Percentiles rank a stretch among this genome's conserved stretches.
Conservation (phyloP, 2,888 invertebrate species). For the Drosophila kambysellisi region DNA sequence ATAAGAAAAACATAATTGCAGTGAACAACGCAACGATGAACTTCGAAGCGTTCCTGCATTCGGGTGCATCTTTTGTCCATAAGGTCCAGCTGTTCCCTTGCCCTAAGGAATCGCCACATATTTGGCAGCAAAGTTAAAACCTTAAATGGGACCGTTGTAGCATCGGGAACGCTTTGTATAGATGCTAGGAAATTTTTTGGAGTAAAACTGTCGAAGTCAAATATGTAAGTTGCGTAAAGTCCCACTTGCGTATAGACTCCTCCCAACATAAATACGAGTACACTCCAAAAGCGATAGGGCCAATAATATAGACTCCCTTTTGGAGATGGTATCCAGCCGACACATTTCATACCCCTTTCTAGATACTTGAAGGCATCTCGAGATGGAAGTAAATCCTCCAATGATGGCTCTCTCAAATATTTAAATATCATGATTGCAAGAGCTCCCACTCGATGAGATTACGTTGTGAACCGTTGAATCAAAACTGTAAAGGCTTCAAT, state of each 20-base stretch:
- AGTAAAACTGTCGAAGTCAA: conserved; percentile 28
- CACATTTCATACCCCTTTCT: conserved; percentile 31
- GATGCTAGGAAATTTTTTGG: conserved; percentile 40
- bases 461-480: neutral
- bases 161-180: conserved; percentile 39
- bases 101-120: conserved; percentile 31
- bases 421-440: conserved; percentile 32
- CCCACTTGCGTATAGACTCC: conserved; percentile 39
- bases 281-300: conserved; percentile 11
- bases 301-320: neutral
- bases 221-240: conserved; percentile 39
- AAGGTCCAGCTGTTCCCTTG: conserved; percentile 28
- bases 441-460: neutral
- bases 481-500: conserved; percentile 10
- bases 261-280: neutral
- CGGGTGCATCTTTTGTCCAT: conserved; percentile 41
- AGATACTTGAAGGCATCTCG: conserved; percentile 41
- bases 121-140: conserved; percentile 6
- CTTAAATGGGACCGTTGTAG: conserved; percentile 13
- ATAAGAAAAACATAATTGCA: conserved; percentile 40
- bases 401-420: conserved; percentile 17
- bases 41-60: conserved; percentile 1
- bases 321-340: conserved; percentile 39
- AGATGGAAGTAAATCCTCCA: conserved; percentile 24
- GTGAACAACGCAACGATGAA: conserved; percentile 37